A percentile compares a stretch with the other conserved stretches of the same genome.
These are phyloP conservation scores for Pterocles burchelli DNA, from an alignment of 2,113 vertebrate species.

Conservation along the genomic window DNA sequence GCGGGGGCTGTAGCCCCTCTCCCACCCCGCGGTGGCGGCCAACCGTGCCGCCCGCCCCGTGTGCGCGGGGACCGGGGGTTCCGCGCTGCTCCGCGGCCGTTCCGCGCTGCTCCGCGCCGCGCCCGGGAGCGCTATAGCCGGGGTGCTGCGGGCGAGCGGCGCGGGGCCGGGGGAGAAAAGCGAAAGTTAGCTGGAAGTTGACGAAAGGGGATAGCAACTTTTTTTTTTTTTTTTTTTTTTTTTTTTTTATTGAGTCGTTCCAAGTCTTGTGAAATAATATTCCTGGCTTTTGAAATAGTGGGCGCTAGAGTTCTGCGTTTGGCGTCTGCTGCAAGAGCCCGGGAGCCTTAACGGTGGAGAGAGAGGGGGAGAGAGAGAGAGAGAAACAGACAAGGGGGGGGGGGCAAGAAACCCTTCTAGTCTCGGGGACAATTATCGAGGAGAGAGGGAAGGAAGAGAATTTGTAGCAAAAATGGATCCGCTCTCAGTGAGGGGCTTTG, in stretches of 20 bases:
- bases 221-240: conserved; percentile 80
- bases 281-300: conserved; percentile 92
- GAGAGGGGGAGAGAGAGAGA: conserved; percentile 52
- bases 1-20: conserved; percentile 18
- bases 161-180: conserved; percentile 66
- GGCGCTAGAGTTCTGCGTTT: conserved; percentile 90
- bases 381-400: background rate
- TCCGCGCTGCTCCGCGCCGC: background rate
- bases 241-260: conserved; percentile 77
- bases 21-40: background rate
- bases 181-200: conserved; percentile 88
- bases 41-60: conserved; percentile 43
- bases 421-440: conserved; percentile 60
- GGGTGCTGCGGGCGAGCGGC: background rate
- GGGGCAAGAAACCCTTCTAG: background rate
- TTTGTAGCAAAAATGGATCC: conserved; percentile 71
- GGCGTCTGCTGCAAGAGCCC: conserved; percentile 61
- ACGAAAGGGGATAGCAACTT: conserved; percentile 85
- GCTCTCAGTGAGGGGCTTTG: conserved; percentile 53
- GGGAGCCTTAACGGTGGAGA: conserved; percentile 57
- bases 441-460: conserved; percentile 68
- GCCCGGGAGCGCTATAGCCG: background rate
- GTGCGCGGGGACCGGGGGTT: background rate
- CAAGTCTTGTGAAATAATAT: conserved; percentile 89
- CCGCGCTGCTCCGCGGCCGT: background rate